These are phyloP conservation scores for Nipponacmea schrenckii DNA, from an alignment of 2,888 invertebrate species.

Conservation along the genomic window DNA sequence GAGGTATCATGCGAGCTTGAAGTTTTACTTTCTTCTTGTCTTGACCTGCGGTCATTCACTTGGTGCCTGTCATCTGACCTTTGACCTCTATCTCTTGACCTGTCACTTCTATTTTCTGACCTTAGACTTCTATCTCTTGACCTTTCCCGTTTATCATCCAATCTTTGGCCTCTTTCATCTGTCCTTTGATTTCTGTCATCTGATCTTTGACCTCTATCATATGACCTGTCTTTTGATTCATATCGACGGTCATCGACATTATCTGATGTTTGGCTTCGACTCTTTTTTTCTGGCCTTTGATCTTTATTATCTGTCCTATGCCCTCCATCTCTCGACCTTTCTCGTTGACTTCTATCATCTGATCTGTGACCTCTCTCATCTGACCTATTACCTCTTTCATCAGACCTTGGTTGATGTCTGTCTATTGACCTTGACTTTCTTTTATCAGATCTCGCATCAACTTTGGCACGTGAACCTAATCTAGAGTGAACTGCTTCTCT, in stretches of 20 bases:
- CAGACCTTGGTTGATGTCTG: neutral
- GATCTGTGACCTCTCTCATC: slow-evolving; percentile 19
- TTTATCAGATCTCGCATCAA: slow-evolving; percentile 14
- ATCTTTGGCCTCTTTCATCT: slow-evolving; percentile 26
- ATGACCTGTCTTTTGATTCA: slow-evolving; percentile 1
- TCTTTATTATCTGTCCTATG: neutral
- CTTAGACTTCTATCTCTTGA: slow-evolving; percentile 14
- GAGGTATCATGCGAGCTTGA: neutral
- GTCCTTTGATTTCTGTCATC: slow-evolving; percentile 23
- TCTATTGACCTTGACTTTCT: slow-evolving; percentile 8
- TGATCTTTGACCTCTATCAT: slow-evolving; percentile 14
- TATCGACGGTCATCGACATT: slow-evolving; percentile 14
- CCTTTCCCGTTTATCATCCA: slow-evolving; percentile 31
- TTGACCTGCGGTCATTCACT: neutral
- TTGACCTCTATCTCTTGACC: slow-evolving; percentile 22
- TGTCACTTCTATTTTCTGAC: slow-evolving; percentile 27
- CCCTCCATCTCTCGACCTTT: slow-evolving; percentile 12
- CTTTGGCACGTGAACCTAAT: slow-evolving; percentile 9
- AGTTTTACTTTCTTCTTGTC: neutral
- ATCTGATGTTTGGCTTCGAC: neutral
- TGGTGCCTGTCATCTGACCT: slow-evolving; percentile 15
- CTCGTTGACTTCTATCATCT: slow-evolving; percentile 14
- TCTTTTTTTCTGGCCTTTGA: slow-evolving; percentile 17
- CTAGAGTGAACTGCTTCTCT: slow-evolving; percentile 3
- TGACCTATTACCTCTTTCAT: slow-evolving; percentile 26